phyloP scores from a whole-genome alignment of 2,113 vertebrate species.

The Halichoerus grypus region DNA sequence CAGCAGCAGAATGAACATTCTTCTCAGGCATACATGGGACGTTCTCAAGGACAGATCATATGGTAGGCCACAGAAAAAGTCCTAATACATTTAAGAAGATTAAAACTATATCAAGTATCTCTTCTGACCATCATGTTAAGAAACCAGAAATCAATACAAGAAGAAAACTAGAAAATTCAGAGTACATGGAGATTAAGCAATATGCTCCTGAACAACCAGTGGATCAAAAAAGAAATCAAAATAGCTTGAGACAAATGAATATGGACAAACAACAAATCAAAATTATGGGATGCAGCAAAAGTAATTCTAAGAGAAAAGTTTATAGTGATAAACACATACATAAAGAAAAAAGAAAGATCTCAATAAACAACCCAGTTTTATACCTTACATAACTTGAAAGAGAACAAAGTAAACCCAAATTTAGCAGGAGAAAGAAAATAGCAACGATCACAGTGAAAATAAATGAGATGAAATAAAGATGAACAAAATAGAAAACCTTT shows the following conservation, averaged over 20 bases:
- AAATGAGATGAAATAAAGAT: background rate
- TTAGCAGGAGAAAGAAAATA: background rate
- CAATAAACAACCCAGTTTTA: background rate
- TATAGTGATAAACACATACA: background rate
- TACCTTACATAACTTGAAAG: background rate
- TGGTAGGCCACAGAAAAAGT: background rate
- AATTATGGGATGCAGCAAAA: no score
- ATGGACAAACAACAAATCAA: no score
- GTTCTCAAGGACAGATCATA: background rate
- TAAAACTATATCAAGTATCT: background rate
- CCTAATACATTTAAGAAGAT: background rate
- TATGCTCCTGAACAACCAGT: background rate
- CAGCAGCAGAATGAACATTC: background rate
- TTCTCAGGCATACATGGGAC: background rate
- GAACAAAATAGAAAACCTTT: background rate
- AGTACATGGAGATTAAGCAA: background rate
- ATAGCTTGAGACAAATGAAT: no score
- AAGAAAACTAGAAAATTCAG: background rate
- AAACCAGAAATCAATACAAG: background rate
- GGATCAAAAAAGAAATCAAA: no score
- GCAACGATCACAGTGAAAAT: background rate
- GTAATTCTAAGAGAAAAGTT: no score
- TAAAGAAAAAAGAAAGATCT: background rate
- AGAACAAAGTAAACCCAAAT: background rate
- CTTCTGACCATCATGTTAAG: background rate